Percentiles rank a stretch among this genome's conserved stretches.
phyloP scores from a whole-genome alignment of 1,140 invertebrate species.

The Yoshiicerus persimilis region DNA sequence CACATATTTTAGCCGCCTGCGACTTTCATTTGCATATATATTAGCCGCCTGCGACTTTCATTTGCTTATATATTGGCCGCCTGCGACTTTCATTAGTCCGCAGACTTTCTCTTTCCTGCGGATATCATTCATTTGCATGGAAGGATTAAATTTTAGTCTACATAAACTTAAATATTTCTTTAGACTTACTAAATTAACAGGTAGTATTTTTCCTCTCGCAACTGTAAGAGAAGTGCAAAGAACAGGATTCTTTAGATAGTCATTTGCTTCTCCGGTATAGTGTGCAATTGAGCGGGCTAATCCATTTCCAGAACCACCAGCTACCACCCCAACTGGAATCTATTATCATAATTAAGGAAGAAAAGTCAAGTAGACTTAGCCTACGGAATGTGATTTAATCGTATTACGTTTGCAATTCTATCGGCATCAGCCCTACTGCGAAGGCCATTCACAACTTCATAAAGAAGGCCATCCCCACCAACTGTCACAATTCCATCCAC shows the following conservation, averaged over 20 bases:
- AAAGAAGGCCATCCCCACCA: slow-evolving; percentile 91
- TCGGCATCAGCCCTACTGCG: slow-evolving; percentile 23
- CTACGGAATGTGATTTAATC: neutral
- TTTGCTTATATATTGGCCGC: too few relatives aligned
- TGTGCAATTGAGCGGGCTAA: slow-evolving; percentile 75
- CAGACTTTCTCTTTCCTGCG: too few relatives aligned
- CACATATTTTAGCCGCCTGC: too few relatives aligned
- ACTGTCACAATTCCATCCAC: slow-evolving; percentile 81
- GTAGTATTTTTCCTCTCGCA: slow-evolving; percentile 69
- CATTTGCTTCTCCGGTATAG: slow-evolving; percentile 41
- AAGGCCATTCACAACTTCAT: slow-evolving; percentile 67
- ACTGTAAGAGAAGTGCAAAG: slow-evolving; percentile 78
- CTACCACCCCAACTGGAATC: slow-evolving; percentile 82
- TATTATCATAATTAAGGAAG: slow-evolving; percentile 50
- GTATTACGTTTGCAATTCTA: slow-evolving; percentile 33
- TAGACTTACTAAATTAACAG: slow-evolving; percentile 79
- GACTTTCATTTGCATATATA: too few relatives aligned
- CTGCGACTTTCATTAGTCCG: too few relatives aligned
- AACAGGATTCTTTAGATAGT: slow-evolving; percentile 59
- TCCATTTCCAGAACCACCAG: slow-evolving; percentile 94
- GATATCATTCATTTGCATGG: too few relatives aligned
- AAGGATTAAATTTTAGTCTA: too few relatives aligned
- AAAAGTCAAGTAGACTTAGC: neutral
- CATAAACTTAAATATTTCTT: neutral
- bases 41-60: too few relatives aligned